Evolutionary conservation across 2,888 invertebrate genomes (phyloP).

Genomic region (Hemithea aestivaria): DNA sequence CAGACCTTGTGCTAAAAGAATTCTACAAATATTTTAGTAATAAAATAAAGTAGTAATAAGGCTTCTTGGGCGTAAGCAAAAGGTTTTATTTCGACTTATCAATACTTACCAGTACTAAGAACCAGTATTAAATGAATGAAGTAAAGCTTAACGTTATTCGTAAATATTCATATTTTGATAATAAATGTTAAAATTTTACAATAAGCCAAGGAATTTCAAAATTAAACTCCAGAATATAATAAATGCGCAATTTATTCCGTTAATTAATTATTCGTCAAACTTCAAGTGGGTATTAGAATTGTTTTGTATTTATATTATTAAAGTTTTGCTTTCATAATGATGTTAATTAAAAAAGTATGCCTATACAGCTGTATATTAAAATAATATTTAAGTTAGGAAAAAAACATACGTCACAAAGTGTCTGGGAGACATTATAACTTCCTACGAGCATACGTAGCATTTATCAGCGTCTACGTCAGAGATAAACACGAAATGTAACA

Average conservation of each 20-base stretch:
- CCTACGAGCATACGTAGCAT: neutral
- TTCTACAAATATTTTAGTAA: too few species aligned
- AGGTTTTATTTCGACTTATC: too few species aligned
- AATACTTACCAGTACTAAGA: too few species aligned
- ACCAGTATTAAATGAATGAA: too few species aligned
- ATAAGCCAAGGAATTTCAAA: conserved; percentile 2
- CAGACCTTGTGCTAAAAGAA: too few species aligned
- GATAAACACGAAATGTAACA: conserved; percentile 7
- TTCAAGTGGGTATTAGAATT: conserved; percentile 1
- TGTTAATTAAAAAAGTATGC: too few species aligned
- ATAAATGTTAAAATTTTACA: conserved; percentile 10
- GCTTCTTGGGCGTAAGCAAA: too few species aligned
- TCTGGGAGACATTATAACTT: neutral
- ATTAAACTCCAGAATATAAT: conserved; percentile 5
- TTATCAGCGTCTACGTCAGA: conserved; percentile 9
- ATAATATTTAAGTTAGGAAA: too few species aligned
- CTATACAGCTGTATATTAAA: too few species aligned
- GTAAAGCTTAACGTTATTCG: conserved; percentile 3
- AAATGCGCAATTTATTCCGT: conserved; percentile 3
- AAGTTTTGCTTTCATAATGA: conserved; percentile 2
- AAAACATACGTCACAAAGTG: too few species aligned
- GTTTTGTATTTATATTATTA: conserved; percentile 13
- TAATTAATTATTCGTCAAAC: conserved; percentile 11
- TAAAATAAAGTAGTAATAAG: too few species aligned
- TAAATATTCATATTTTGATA: conserved; percentile 15